Conservation (phyloP, 2,113 vertebrate species). For the Pomatorhinus ruficollis region DNA sequence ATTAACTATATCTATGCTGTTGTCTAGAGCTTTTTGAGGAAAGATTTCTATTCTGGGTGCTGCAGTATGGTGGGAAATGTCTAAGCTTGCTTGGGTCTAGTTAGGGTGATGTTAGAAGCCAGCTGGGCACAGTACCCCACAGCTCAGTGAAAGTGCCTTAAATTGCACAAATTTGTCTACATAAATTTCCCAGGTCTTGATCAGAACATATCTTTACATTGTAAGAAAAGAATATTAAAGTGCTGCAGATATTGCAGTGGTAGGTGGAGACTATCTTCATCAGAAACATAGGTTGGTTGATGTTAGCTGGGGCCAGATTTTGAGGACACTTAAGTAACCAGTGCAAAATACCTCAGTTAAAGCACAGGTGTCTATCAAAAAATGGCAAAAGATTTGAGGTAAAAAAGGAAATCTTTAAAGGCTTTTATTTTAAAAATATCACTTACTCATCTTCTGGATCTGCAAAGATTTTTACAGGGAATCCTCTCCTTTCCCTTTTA, state of each 20-base stretch:
- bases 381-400: background rate
- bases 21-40: background rate
- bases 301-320: background rate
- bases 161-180: background rate
- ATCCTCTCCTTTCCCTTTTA: background rate
- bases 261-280: background rate
- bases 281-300: background rate
- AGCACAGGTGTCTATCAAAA: background rate
- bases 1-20: background rate
- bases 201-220: background rate
- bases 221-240: background rate
- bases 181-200: background rate
- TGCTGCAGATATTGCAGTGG: background rate
- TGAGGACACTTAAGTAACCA: background rate
- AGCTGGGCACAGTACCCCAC: background rate
- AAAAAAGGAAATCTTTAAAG: background rate
- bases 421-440: background rate
- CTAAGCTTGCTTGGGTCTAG: background rate
- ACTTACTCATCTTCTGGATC: background rate
- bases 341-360: background rate
- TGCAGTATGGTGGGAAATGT: background rate
- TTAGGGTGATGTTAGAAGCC: background rate
- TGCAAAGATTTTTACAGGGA: background rate
- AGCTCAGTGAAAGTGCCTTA: background rate
- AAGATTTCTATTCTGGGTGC: background rate